phyloP scores from a whole-genome alignment of 1,140 invertebrate species.

The Drosophila virilis region DNA sequence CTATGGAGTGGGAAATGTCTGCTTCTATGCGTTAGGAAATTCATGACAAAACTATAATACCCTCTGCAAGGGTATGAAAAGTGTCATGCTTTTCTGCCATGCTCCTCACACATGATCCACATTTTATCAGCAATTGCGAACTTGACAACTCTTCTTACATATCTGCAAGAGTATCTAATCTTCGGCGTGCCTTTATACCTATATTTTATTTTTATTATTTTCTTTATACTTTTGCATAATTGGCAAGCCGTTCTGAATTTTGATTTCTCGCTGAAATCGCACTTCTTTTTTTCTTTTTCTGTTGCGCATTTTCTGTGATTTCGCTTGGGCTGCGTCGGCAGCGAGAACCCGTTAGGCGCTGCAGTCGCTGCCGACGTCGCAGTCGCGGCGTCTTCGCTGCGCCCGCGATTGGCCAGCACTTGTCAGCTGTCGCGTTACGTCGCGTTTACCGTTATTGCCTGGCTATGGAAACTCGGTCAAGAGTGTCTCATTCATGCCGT shows the following conservation, averaged over 20 bases:
- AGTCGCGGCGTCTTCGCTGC: conserved; percentile 9
- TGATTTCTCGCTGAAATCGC: not conserved
- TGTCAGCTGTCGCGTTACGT: conserved; percentile 79
- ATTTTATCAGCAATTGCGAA: too few species aligned
- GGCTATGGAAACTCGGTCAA: conserved; percentile 83
- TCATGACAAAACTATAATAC: too few species aligned
- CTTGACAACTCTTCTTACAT: too few species aligned
- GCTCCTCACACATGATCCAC: too few species aligned
- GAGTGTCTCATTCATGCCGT: conserved; percentile 83
- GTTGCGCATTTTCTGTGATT: conserved; percentile 23
- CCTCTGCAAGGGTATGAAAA: too few species aligned
- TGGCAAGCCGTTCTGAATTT: conserved; percentile 12
- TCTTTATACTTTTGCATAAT: conserved; percentile 43
- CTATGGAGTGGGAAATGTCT: too few species aligned
- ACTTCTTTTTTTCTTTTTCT: not conserved
- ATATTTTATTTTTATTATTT: not conserved
- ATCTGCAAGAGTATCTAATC: too few species aligned
- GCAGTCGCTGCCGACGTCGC: conserved; percentile 19
- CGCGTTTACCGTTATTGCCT: conserved; percentile 76
- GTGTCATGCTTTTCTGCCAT: too few species aligned
- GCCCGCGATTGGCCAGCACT: conserved; percentile 37
- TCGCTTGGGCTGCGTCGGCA: conserved; percentile 30
- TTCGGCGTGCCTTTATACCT: too few species aligned
- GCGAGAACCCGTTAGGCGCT: conserved; percentile 75
- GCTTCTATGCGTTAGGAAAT: too few species aligned